A percentile compares a stretch with the other conserved stretches of the same genome.
Evolutionary conservation across 2,888 invertebrate genomes (phyloP).

Genomic region (Helleia helle): DNA sequence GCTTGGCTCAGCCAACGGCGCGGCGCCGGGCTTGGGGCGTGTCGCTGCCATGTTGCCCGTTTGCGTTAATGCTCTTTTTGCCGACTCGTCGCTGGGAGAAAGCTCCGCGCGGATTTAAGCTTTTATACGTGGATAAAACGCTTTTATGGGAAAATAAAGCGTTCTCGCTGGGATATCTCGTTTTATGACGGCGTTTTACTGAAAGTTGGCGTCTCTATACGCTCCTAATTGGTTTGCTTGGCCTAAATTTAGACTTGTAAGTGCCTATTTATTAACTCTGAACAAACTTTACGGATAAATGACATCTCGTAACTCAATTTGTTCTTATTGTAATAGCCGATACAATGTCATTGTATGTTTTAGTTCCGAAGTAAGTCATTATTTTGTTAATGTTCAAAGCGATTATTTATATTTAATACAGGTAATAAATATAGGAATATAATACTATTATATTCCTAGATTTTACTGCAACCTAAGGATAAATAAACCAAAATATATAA

Average conservation of each 20-base stretch:
- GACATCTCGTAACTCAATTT: too few species aligned
- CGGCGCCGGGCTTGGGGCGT: constrained; percentile 42
- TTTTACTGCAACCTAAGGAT: too few species aligned
- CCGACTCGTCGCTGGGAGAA: constrained; percentile 62
- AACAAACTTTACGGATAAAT: too few species aligned
- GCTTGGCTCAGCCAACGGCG: constrained; percentile 23
- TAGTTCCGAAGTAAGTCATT: too few species aligned
- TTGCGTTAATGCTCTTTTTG: constrained; percentile 66
- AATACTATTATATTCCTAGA: too few species aligned
- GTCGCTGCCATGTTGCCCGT: constrained; percentile 60
- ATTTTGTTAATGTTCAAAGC: too few species aligned
- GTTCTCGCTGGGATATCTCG: constrained; percentile 68
- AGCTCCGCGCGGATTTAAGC: constrained; percentile 72
- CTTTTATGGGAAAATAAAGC: constrained; percentile 72
- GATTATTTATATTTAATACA: too few species aligned
- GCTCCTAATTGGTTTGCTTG: constrained; percentile 55
- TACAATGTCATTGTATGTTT: too few species aligned
- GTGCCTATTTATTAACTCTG: constrained; percentile 19
- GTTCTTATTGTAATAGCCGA: too few species aligned
- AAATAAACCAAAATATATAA: too few species aligned
- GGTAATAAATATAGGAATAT: too few species aligned
- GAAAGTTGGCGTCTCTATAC: constrained; percentile 64
- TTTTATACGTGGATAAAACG: constrained; percentile 73
- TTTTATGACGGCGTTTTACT: constrained; percentile 67
- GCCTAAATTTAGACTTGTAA: constrained; percentile 45